Conservation (phyloP, 2,113 vertebrate genomes). For the Sphyrna mokarran region DNA sequence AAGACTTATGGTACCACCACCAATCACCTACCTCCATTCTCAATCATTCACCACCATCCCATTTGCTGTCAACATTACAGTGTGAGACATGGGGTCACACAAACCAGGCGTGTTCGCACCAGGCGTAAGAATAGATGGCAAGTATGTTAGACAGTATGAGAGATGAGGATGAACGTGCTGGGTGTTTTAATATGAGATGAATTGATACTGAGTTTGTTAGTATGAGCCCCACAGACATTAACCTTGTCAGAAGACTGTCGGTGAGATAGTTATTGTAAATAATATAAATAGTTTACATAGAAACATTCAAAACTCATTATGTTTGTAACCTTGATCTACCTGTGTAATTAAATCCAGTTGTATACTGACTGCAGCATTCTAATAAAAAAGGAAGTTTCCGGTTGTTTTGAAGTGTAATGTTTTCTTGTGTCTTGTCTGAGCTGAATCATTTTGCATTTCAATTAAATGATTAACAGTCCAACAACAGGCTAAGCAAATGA, state of each 20-base stretch:
- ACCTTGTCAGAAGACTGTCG: neutral
- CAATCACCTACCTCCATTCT: neutral
- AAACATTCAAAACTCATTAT: neutral
- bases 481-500: neutral
- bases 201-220: neutral
- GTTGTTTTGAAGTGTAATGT: neutral
- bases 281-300: neutral
- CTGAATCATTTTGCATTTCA: neutral
- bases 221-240: neutral
- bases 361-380: neutral
- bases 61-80: neutral
- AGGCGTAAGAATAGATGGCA: too few relatives aligned
- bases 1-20: neutral
- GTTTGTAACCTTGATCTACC: neutral
- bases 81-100: neutral
- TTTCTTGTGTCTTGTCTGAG: slow-evolving; percentile 1
- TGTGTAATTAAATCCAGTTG: slow-evolving; percentile 6
- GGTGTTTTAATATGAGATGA: neutral
- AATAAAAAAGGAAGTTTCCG: neutral
- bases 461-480: neutral
- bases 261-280: slow-evolving; percentile 17
- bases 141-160: neutral
- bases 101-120: neutral
- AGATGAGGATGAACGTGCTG: neutral
- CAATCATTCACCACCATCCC: too few relatives aligned